phyloP scores from a whole-genome alignment of 2,797 vertebrate genomes.

The Cynodonichthys magdalenae region DNA sequence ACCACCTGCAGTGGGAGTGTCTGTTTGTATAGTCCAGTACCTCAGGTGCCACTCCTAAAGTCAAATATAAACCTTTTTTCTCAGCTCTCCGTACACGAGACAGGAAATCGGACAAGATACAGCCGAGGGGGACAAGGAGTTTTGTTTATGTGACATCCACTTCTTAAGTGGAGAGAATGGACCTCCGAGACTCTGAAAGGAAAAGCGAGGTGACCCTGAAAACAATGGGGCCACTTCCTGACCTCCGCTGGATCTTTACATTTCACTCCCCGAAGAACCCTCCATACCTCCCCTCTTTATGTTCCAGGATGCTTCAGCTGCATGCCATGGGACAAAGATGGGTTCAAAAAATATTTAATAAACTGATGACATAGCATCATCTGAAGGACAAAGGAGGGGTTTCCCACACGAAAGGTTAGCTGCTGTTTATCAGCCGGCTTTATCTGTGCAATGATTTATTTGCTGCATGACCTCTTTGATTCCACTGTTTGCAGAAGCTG shows the following conservation, averaged over 20 bases:
- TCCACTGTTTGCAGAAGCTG: neutral
- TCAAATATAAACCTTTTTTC: constrained; percentile 17
- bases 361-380: constrained; percentile 53
- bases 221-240: constrained; percentile 84
- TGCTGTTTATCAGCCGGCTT: constrained; percentile 4
- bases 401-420: constrained; percentile 24
- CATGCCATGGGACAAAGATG: constrained; percentile 50
- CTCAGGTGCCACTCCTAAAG: constrained; percentile 23
- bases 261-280: constrained; percentile 43
- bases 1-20: neutral
- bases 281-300: constrained; percentile 29
- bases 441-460: neutral
- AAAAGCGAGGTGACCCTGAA: constrained; percentile 75
- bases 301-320: constrained; percentile 59
- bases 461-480: neutral
- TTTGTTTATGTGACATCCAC: constrained; percentile 65
- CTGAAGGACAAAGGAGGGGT: constrained; percentile 17
- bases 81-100: constrained; percentile 12
- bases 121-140: constrained; percentile 15
- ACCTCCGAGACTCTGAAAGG: constrained; percentile 64
- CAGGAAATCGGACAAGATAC: constrained; percentile 60
- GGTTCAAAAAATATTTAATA: constrained; percentile 40
- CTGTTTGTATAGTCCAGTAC: neutral
- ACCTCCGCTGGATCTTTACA: constrained; percentile 45
- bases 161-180: constrained; percentile 48